These are phyloP conservation scores for Mnemiopsis leidyi DNA, from an alignment of 37 sponge, comb jelly and placozoan species.

Conservation along the genomic window DNA sequence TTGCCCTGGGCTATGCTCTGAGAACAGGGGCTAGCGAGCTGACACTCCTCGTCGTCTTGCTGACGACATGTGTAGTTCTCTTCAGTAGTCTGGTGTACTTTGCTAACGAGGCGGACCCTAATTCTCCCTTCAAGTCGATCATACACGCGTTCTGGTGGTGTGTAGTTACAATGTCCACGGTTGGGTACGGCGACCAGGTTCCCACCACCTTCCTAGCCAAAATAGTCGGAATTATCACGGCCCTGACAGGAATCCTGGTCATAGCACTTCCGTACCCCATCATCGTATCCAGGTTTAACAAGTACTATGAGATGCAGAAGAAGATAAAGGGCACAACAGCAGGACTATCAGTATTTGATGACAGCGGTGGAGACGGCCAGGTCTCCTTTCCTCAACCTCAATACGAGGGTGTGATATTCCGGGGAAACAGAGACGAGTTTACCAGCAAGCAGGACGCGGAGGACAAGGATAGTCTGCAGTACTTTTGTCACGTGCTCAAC, in stretches of 20 bases:
- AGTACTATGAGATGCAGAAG: conserved; percentile 41
- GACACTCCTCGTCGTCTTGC: neutral
- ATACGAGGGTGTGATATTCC: too few species aligned
- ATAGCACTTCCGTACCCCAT: conserved; percentile 13
- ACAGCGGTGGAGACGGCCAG: too few species aligned
- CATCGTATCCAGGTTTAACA: neutral
- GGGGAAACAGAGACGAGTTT: too few species aligned
- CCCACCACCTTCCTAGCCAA: conserved; percentile 41
- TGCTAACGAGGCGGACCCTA: conserved; percentile 2
- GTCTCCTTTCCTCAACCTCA: too few species aligned
- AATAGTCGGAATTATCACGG: conserved; percentile 15
- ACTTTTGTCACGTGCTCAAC: too few species aligned
- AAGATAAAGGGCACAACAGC: neutral
- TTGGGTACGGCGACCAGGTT: conserved; percentile 47
- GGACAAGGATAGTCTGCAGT: too few species aligned
- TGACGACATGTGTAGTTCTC: conserved; percentile 20
- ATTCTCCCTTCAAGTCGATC: neutral
- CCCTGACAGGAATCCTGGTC: conserved; percentile 21
- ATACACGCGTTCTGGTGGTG: conserved; percentile 53
- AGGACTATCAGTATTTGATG: too few species aligned
- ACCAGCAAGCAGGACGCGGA: too few species aligned
- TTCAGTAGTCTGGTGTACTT: conserved; percentile 50
- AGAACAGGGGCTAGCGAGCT: conserved; percentile 12
- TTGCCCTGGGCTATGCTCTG: conserved; percentile 21
- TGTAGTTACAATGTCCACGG: conserved; percentile 37